A percentile compares a stretch with the other conserved stretches of the same genome.
Evolutionary conservation across 2,888 invertebrate species (phyloP).

Genomic region (Rotaria macrura): DNA sequence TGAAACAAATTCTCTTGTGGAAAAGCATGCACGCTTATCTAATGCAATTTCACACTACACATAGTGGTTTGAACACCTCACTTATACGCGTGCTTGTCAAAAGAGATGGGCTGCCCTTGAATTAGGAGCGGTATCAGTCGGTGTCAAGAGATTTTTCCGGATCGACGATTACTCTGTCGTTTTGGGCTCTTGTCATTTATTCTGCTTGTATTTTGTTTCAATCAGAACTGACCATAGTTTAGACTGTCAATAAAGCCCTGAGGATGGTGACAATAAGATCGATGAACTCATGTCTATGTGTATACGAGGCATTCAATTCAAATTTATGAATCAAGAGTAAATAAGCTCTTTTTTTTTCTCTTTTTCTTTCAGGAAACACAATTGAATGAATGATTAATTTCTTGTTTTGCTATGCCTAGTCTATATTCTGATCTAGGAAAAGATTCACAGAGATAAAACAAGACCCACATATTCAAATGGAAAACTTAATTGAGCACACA

Average conservation of each 20-base stretch:
- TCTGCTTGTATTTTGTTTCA: not conserved
- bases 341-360: not conserved
- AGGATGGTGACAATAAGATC: conserved; percentile 1
- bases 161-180: too few species aligned
- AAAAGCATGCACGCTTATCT: conserved; percentile 15
- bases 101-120: not conserved
- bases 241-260: not conserved
- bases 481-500: not conserved
- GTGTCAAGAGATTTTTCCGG: not conserved
- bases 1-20: conserved; percentile 2
- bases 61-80: not conserved
- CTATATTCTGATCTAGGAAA: not conserved
- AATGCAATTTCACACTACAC: not conserved
- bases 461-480: not conserved
- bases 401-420: not conserved
- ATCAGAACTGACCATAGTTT: not conserved
- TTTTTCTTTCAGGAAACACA: not conserved
- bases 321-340: not conserved
- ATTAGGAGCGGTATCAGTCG: not conserved
- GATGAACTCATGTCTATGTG: not conserved
- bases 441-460: not conserved
- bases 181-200: too few species aligned
- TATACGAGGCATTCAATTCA: not conserved
- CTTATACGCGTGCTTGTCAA: not conserved
- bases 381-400: conserved; percentile 15